phyloP scores from a whole-genome alignment of 92 coral and sea anemone species.

The Porites evermanni region DNA sequence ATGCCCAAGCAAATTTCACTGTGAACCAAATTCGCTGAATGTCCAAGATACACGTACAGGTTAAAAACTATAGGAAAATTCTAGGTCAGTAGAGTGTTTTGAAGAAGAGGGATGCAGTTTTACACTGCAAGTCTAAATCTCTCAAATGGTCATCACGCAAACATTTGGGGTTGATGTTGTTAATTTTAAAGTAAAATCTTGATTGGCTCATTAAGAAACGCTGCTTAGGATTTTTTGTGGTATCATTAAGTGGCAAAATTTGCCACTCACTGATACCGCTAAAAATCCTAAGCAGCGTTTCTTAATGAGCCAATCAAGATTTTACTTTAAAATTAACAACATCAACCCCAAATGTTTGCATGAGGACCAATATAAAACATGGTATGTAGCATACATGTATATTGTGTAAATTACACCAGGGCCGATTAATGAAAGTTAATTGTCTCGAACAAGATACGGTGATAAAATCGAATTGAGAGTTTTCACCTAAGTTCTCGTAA shows the following conservation, averaged over 20 bases:
- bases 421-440: not conserved
- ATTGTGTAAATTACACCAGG: not conserved
- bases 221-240: not conserved
- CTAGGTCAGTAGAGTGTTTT: no score
- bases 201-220: not conserved
- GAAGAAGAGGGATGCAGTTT: no score
- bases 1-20: no score
- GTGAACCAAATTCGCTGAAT: no score
- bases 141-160: no score
- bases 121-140: no score
- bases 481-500: no score
- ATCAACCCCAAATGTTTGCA: no score
- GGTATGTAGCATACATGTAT: not conserved
- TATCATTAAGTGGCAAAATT: not conserved
- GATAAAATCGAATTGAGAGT: not conserved
- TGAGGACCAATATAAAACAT: not conserved
- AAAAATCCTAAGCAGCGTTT: not conserved
- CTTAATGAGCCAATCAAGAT: not conserved
- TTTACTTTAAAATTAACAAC: not conserved
- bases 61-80: no score
- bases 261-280: not conserved
- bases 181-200: not conserved
- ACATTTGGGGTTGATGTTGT: not conserved
- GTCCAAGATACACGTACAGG: no score
- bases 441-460: not conserved